phyloP scores from a whole-genome alignment of 2,888 invertebrate genomes.

The Scaptomyza caliginosa region DNA sequence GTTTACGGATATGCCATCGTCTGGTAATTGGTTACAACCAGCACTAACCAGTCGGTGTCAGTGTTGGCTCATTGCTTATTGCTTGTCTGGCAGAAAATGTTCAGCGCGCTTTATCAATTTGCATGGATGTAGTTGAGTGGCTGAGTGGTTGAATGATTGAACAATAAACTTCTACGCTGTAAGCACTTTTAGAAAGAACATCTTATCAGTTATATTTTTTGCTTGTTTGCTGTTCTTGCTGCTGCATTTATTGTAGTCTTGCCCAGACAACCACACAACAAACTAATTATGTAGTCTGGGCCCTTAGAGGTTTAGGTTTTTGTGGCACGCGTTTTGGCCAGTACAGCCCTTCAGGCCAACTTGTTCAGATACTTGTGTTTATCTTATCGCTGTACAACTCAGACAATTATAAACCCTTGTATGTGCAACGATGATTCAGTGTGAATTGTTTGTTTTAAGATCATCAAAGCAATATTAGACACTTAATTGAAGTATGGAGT shows the following conservation, averaged over 20 bases:
- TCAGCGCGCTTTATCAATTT: conserved; percentile 40
- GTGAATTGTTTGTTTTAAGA: too few species aligned
- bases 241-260: conserved; percentile 14
- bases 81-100: conserved; percentile 24
- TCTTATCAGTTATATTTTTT: too few species aligned
- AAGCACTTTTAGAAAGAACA: conserved; percentile 12
- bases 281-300: conserved; percentile 11
- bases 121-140: conserved; percentile 8
- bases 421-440: conserved; percentile 11
- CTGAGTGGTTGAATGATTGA: not conserved
- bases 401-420: not conserved
- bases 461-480: too few species aligned
- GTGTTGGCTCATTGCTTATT: conserved; percentile 36
- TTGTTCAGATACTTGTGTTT: conserved; percentile 16
- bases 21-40: conserved; percentile 64
- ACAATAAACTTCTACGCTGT: conserved; percentile 32
- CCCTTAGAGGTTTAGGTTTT: not conserved
- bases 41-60: conserved; percentile 65
- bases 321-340: not conserved
- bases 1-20: conserved; percentile 6
- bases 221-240: too few species aligned
- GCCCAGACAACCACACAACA: not conserved
- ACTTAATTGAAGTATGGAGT: not conserved
- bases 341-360: conserved; percentile 2
- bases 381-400: conserved; percentile 25